These are phyloP conservation scores for Lonchura striata DNA, from an alignment of 2,113 vertebrate species.

Conservation along the genomic window DNA sequence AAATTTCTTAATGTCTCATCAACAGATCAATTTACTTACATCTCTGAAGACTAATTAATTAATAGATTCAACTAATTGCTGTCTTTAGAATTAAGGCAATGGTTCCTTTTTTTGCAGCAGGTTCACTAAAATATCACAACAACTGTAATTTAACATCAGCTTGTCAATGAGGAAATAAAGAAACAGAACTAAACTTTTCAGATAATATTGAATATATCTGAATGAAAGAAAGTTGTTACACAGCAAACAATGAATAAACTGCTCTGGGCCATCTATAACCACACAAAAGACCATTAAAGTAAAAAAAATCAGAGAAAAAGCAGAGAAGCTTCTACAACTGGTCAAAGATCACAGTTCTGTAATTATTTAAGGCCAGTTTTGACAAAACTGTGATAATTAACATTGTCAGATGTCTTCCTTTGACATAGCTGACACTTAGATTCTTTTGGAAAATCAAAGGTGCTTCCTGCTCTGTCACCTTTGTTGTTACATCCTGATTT, in stretches of 20 bases:
- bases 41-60: conserved; percentile 32
- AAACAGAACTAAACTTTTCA: neutral
- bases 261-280: neutral
- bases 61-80: conserved; percentile 19
- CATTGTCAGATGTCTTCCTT: neutral
- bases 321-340: neutral
- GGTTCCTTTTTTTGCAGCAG: neutral
- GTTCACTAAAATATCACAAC: neutral
- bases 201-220: neutral
- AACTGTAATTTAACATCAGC: neutral
- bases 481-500: neutral
- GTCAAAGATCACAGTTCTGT: neutral
- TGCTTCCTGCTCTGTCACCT: neutral
- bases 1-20: conserved; percentile 8
- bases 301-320: neutral
- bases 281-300: neutral
- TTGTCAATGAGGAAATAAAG: neutral
- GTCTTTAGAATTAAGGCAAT: conserved; percentile 4
- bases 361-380: neutral
- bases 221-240: neutral
- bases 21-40: neutral
- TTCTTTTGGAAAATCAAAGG: neutral
- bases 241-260: neutral
- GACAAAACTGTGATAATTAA: neutral
- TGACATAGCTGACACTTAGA: neutral